Evolutionary conservation across 2,113 vertebrate species (phyloP), one percentile per base, ranked within the genome.

Genomic region (Odontesthes bonariensis): DNA sequence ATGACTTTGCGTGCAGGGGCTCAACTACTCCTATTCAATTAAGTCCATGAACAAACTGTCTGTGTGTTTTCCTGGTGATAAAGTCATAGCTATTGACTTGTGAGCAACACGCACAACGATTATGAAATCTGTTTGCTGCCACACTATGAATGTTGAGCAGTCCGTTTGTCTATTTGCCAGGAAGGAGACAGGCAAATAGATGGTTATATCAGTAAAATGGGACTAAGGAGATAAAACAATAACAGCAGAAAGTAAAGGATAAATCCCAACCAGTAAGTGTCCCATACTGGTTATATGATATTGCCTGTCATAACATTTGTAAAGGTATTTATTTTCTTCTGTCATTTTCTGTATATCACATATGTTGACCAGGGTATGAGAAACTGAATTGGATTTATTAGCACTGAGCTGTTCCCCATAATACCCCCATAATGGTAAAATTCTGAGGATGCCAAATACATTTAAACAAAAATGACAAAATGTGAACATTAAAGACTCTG

Each of bases 11-110:
- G 51, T 65, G 78, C 74, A 51, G 23, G 17, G 80, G 69, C 88
- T 81, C 74, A 57, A 77, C 76, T 83, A 79, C 77, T 81, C 61
- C 75, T 88, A 83, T 90, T 93, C 88, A 92, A 91, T 92, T 90
- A 92, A 88, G 82, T 86, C 70, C 77, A 79, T 76, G 84, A 81
- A 87, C 88, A 90, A 91, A 89, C 90, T 72, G 75, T 86, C 77
- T 86, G 89, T 90, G 79, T 92, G 90, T 90, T 89, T 89, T 83
- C 79, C 83, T 88, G 74, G 88, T 88, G 91, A 93, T 91, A 92
- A 89, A 91, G 87, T 91, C 87, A 75, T 85, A 69, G 81, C 89
- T 87, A 88, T 93, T 93, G 86, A 92, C 90, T 88, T 79, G 68
- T 78, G 87, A 90, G 84, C 75, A 83, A 74, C 62, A 19, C 73